A percentile compares a stretch with the other conserved stretches of the same genome.
phyloP scores from a whole-genome alignment of 2,888 invertebrate genomes.

The Pocota personata region DNA sequence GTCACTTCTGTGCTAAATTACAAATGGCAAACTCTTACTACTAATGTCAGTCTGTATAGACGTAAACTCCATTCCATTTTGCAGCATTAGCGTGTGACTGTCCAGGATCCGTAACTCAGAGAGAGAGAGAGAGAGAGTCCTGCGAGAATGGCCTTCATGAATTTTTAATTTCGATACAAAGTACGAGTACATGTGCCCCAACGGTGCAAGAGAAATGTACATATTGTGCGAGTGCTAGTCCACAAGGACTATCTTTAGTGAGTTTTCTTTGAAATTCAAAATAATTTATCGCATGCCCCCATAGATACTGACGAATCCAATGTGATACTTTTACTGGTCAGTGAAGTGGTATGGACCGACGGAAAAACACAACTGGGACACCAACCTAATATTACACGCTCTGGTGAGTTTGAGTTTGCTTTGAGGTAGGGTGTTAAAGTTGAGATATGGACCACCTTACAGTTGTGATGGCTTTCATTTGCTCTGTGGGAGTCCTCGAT shows the following conservation, averaged over 20 bases:
- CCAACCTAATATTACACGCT: background rate
- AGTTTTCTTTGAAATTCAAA: background rate
- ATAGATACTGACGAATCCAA: constrained; percentile 7
- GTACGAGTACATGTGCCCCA: background rate
- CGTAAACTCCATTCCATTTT: background rate
- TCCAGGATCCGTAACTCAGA: background rate
- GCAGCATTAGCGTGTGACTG: background rate
- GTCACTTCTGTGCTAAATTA: background rate
- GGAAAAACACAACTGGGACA: background rate
- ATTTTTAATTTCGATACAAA: constrained; percentile 9
- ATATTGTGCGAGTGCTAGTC: background rate
- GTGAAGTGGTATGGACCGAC: background rate
- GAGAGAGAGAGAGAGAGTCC: background rate
- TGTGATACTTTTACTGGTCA: background rate
- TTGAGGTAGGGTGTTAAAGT: background rate
- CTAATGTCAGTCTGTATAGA: background rate
- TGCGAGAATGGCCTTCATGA: background rate
- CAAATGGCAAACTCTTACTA: background rate
- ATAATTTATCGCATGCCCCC: background rate
- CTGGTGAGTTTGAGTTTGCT: background rate
- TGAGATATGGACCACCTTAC: background rate
- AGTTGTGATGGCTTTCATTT: background rate
- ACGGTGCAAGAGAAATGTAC: background rate
- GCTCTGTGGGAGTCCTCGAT: background rate
- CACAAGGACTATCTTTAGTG: background rate